Evolutionary conservation across 2,797 vertebrate species (phyloP).

Genomic region (Nyctibius grandis): DNA sequence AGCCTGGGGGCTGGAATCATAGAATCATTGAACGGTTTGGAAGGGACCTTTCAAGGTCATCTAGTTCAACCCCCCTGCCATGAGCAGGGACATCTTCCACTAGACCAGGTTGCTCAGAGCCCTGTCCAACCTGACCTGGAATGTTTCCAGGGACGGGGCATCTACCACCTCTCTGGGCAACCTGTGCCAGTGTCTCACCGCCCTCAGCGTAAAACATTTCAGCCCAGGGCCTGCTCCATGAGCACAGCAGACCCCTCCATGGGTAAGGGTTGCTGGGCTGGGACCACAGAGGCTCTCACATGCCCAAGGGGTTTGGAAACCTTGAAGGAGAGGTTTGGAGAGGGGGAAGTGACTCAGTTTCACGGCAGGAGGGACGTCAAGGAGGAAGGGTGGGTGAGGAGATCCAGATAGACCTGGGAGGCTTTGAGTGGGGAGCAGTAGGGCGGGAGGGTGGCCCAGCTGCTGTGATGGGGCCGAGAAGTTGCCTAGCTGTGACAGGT

Average conservation of each 20-base stretch:
- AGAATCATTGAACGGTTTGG: not conserved
- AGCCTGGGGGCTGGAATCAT: not conserved
- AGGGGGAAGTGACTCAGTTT: not conserved
- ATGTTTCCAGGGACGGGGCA: not conserved
- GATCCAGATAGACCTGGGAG: not conserved
- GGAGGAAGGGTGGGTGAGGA: slow-evolving; percentile 26
- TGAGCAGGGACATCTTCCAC: not conserved
- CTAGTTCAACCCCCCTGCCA: not conserved
- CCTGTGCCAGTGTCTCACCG: not conserved
- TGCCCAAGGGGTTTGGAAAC: not conserved
- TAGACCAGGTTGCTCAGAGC: fast-evolving
- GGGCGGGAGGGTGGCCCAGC: not conserved
- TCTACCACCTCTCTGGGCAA: fast-evolving
- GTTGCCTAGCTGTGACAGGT: not conserved
- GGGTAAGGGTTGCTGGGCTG: not conserved
- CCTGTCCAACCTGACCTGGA: fast-evolving
- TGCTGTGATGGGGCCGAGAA: not conserved
- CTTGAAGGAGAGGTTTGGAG: not conserved
- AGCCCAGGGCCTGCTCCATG: fast-evolving
- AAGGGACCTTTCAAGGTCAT: not conserved
- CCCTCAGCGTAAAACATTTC: not conserved
- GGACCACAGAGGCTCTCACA: not conserved
- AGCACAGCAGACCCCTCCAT: not conserved
- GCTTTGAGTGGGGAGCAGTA: not conserved
- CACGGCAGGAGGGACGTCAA: not conserved